Conservation (phyloP, 1,140 invertebrate genomes). For the Dysdera silvatica region DNA sequence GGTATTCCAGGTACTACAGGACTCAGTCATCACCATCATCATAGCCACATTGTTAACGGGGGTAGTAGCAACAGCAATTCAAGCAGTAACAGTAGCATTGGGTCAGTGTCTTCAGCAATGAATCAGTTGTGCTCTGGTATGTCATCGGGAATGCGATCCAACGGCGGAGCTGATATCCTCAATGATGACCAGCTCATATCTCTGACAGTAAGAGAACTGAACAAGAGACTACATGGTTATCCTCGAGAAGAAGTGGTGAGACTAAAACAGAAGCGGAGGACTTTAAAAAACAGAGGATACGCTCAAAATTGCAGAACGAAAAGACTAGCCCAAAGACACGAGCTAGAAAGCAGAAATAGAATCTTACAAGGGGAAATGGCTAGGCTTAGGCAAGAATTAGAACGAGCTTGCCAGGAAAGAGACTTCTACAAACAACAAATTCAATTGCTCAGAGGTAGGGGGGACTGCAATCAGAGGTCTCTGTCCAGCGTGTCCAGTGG, state of each 20-base stretch:
- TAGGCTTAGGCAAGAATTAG: constrained; percentile 59
- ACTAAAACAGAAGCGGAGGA: constrained; percentile 91
- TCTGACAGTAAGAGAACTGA: constrained; percentile 86
- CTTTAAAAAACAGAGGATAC: constrained; percentile 96
- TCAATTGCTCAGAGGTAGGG: constrained; percentile 6
- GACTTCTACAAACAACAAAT: constrained; percentile 29
- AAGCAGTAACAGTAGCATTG: constrained; percentile 5
- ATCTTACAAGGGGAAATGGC: constrained; percentile 64
- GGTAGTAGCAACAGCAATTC: constrained; percentile 1
- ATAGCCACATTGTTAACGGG: neutral
- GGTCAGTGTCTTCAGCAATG: neutral
- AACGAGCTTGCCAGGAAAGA: constrained; percentile 29
- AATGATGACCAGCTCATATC: constrained; percentile 83
- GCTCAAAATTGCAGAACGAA: constrained; percentile 96
- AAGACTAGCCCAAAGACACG: constrained; percentile 72
- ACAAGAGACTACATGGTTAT: constrained; percentile 87
- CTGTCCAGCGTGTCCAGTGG: constrained; percentile 27
- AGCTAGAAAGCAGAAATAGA: constrained; percentile 78
- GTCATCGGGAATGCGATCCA: neutral
- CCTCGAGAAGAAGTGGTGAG: constrained; percentile 80
- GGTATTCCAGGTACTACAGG: too few relatives aligned
- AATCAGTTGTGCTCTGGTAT: neutral
- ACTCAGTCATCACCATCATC: too few relatives aligned
- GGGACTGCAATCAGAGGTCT: constrained; percentile 20
- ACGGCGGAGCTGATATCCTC: constrained; percentile 41